Evolutionary conservation across 2,797 vertebrate genomes (phyloP).

Genomic region (Lates japonicus): DNA sequence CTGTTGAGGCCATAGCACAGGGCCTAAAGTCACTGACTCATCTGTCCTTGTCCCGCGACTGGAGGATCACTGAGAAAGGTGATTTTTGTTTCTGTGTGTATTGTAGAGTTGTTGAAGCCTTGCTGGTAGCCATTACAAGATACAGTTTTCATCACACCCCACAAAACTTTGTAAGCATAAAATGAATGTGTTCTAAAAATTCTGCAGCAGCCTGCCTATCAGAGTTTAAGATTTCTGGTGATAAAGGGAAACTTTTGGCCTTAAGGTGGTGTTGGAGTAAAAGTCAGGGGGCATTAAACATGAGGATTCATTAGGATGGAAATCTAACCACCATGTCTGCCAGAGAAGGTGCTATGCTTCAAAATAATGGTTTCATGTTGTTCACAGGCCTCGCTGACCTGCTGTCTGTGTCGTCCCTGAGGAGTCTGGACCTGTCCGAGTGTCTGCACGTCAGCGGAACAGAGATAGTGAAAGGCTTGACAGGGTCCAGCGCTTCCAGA

Average conservation of each 20-base stretch:
- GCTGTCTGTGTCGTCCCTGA: conserved; percentile 77
- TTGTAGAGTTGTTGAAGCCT: background rate
- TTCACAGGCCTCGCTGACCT: conserved; percentile 81
- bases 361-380: background rate
- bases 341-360: background rate
- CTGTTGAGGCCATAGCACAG: conserved; percentile 77
- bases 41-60: conserved; percentile 84
- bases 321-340: background rate
- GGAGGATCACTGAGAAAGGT: conserved; percentile 86
- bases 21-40: conserved; percentile 77
- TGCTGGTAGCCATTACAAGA: background rate
- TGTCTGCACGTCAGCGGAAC: conserved; percentile 86
- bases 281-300: background rate
- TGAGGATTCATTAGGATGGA: too few relatives aligned
- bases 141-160: background rate
- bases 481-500: background rate
- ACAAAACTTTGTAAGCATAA: too few relatives aligned
- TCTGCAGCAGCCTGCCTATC: background rate
- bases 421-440: conserved; percentile 85
- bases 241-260: background rate
- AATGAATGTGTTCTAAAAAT: background rate
- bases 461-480: conserved; percentile 84
- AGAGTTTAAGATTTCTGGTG: background rate
- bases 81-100: background rate
- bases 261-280: background rate